These are phyloP conservation scores for Pteromalus puparum DNA, from an alignment of 1,140 invertebrate genomes.

Conservation along the genomic window DNA sequence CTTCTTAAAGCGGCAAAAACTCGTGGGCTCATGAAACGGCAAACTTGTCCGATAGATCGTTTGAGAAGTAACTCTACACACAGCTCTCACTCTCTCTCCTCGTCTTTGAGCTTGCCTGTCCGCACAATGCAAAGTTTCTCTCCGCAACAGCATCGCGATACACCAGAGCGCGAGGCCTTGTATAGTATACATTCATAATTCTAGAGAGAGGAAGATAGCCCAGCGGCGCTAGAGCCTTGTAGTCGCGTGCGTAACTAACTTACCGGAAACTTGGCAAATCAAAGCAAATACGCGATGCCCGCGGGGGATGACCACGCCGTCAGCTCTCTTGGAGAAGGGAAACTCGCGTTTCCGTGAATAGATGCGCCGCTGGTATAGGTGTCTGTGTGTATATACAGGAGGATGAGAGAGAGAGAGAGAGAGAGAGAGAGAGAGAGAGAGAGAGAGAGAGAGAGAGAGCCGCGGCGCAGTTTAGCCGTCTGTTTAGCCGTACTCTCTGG, in stretches of 20 bases:
- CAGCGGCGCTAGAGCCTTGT: slow-evolving; percentile 34
- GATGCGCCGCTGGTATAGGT: neutral
- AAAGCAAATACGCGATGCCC: slow-evolving; percentile 65
- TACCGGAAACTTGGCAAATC: slow-evolving; percentile 64
- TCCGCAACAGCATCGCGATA: neutral
- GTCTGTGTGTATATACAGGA: too few relatives aligned
- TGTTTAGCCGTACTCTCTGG: neutral
- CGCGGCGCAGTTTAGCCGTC: neutral
- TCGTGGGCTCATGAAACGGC: neutral
- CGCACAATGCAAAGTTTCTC: neutral
- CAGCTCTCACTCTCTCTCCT: slow-evolving; percentile 19
- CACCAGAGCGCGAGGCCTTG: neutral
- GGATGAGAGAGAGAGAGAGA: neutral
- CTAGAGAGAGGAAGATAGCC: slow-evolving; percentile 37
- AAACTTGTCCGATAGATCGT: slow-evolving; percentile 10
- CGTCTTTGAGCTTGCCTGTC: neutral
- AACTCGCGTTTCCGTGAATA: slow-evolving; percentile 33
- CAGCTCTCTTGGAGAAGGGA: neutral
- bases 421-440: too few relatives aligned
- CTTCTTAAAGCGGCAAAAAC: neutral
- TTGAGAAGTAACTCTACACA: neutral
- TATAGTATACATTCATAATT: slow-evolving; percentile 47
- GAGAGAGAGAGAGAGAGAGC: too few relatives aligned
- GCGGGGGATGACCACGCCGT: slow-evolving; percentile 55
- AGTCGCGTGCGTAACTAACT: slow-evolving; percentile 57